Evolutionary conservation across 2,888 invertebrate species (phyloP).

Genomic region (Tipula helvola): DNA sequence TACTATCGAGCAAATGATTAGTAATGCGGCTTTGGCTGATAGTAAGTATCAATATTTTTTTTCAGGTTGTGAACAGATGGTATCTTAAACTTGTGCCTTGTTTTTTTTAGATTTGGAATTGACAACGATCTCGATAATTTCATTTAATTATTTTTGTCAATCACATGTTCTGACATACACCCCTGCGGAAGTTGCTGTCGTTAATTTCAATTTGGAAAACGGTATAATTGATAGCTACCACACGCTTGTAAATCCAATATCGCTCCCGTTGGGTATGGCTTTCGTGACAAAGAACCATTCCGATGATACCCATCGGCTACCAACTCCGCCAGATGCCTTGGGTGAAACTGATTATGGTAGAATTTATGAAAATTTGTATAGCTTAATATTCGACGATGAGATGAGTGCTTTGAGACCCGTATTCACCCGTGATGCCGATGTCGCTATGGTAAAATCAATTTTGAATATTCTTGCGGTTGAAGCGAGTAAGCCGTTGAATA

Average conservation of each 20-base stretch:
- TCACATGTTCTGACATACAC: constrained; percentile 19
- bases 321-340: constrained; percentile 23
- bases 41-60: background rate
- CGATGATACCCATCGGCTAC: constrained; percentile 30
- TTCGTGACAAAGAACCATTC: constrained; percentile 27
- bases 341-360: constrained; percentile 12
- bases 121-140: constrained; percentile 33
- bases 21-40: background rate
- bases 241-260: background rate
- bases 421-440: constrained; percentile 23
- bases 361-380: constrained; percentile 26
- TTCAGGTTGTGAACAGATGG: too few relatives aligned
- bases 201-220: constrained; percentile 29
- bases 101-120: constrained; percentile 16
- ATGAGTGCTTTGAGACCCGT: constrained; percentile 27
- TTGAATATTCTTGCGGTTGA: background rate
- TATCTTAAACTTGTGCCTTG: background rate
- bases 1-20: background rate
- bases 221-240: constrained; percentile 25
- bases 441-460: constrained; percentile 18
- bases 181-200: constrained; percentile 36
- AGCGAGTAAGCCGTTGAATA: background rate
- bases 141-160: constrained; percentile 23
- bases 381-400: constrained; percentile 23
- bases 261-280: constrained; percentile 30